These are phyloP conservation scores for Spizaetus ornatus DNA, from an alignment of 2,113 vertebrate genomes.

Conservation along the genomic window DNA sequence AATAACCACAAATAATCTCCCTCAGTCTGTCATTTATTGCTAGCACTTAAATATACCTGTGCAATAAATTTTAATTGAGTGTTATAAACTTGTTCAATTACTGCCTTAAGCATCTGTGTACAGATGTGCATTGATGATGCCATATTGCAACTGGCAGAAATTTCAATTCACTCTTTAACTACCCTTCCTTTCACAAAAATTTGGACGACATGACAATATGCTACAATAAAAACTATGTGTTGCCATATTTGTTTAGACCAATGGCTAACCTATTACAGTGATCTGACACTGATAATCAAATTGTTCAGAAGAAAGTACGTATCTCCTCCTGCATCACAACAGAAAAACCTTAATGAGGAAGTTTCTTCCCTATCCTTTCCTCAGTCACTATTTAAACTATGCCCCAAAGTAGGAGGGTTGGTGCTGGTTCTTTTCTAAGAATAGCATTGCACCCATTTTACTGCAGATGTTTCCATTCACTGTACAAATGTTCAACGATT, in stretches of 20 bases:
- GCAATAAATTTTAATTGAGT: slow-evolving; percentile 9
- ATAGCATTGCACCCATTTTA: slow-evolving; percentile 45
- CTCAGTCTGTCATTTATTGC: not conserved
- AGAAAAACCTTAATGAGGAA: slow-evolving; percentile 18
- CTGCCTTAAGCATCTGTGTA: not conserved
- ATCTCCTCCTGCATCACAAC: not conserved
- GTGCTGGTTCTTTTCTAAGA: slow-evolving; percentile 37
- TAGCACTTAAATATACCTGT: not conserved
- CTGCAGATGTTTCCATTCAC: slow-evolving; percentile 68
- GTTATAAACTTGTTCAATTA: not conserved
- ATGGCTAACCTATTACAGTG: not conserved
- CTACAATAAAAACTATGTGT: not conserved
- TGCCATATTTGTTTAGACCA: not conserved
- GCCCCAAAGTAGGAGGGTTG: slow-evolving; percentile 17
- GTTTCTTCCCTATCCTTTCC: not conserved
- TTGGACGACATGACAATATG: not conserved
- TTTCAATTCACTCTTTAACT: not conserved
- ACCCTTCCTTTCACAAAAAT: not conserved
- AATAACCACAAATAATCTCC: not conserved
- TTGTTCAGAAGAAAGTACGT: not conserved
- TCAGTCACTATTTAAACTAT: not conserved
- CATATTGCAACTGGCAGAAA: not conserved
- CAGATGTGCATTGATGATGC: not conserved
- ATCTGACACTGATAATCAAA: not conserved
- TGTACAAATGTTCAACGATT: slow-evolving; percentile 52